phyloP scores from a whole-genome alignment of 2,797 vertebrate genomes.

The Toxotes lorentzi region DNA sequence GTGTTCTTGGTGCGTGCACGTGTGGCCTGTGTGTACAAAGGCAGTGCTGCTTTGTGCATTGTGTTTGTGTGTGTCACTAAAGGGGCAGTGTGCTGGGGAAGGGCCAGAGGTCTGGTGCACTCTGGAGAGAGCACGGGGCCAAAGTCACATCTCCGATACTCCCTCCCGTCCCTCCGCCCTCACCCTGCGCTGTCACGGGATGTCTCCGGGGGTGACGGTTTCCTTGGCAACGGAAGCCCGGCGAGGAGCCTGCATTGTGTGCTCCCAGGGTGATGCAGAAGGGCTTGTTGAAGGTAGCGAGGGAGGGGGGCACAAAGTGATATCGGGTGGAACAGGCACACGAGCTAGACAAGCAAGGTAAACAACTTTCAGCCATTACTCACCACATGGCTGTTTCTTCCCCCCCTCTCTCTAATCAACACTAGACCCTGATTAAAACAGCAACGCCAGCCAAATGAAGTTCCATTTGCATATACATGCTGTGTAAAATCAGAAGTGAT shows the following conservation, averaged over 20 bases:
- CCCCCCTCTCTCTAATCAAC: constrained; percentile 77
- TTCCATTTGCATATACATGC: constrained; percentile 82
- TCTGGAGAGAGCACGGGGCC: constrained; percentile 65
- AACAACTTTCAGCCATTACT: constrained; percentile 77
- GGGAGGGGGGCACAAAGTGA: constrained; percentile 59
- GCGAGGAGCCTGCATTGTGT: constrained; percentile 74
- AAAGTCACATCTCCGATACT: constrained; percentile 54
- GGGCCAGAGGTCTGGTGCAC: constrained; percentile 69
- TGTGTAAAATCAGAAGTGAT: constrained; percentile 79
- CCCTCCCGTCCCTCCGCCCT: constrained; percentile 55
- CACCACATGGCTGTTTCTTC: constrained; percentile 54
- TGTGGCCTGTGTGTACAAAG: constrained; percentile 8
- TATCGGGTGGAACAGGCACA: constrained; percentile 62
- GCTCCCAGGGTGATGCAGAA: constrained; percentile 66
- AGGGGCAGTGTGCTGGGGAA: constrained; percentile 44
- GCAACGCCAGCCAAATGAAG: constrained; percentile 76
- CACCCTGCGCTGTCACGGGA: constrained; percentile 78
- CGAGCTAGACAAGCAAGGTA: constrained; percentile 56
- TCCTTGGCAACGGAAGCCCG: constrained; percentile 79
- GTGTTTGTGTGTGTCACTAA: constrained; percentile 48
- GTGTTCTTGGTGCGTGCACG: constrained; percentile 15
- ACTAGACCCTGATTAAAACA: constrained; percentile 79
- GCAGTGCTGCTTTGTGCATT: constrained; percentile 14
- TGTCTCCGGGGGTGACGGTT: constrained; percentile 83
- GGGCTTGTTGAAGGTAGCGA: constrained; percentile 59